Conservation (phyloP, 2,113 vertebrate species). For the Gadus chalcogrammus region DNA sequence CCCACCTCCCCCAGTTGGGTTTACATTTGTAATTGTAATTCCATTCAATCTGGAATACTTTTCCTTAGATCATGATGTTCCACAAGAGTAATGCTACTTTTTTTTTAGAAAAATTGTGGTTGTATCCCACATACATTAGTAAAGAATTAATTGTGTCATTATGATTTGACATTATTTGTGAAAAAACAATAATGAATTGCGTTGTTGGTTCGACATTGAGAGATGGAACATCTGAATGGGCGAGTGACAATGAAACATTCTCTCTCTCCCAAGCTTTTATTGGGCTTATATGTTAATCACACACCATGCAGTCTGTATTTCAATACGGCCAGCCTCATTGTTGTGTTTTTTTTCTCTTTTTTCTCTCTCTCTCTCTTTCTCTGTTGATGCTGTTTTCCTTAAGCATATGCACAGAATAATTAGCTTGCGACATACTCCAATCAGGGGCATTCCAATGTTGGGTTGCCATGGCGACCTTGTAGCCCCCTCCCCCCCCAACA, state of each 20-base stretch:
- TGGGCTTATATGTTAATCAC: conserved; percentile 62
- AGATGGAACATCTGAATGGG: background rate
- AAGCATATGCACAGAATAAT: conserved; percentile 73
- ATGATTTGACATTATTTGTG: too few relatives aligned
- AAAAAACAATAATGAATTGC: background rate
- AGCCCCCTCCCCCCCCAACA: conserved; percentile 36
- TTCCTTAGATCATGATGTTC: too few relatives aligned
- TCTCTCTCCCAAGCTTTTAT: conserved; percentile 20
- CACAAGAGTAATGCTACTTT: too few relatives aligned
- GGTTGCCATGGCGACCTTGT: conserved; percentile 62
- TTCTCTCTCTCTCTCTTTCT: too few relatives aligned
- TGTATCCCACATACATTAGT: too few relatives aligned
- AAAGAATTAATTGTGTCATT: too few relatives aligned
- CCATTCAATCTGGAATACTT: too few relatives aligned
- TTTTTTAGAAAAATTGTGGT: too few relatives aligned
- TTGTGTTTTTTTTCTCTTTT: too few relatives aligned
- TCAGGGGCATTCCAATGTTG: conserved; percentile 67
- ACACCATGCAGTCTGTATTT: conserved; percentile 58
- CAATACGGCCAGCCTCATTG: conserved; percentile 70
- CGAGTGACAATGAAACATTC: too few relatives aligned
- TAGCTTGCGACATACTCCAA: conserved; percentile 68
- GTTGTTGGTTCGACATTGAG: conserved; percentile 6
- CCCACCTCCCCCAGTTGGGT: too few relatives aligned
- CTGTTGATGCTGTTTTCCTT: conserved; percentile 52
- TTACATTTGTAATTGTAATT: too few relatives aligned